Percentiles rank a stretch among this genome's conserved stretches.
These are phyloP conservation scores for Sporophila hypoxantha DNA, from an alignment of 2,113 vertebrate species.

Conservation along the genomic window DNA sequence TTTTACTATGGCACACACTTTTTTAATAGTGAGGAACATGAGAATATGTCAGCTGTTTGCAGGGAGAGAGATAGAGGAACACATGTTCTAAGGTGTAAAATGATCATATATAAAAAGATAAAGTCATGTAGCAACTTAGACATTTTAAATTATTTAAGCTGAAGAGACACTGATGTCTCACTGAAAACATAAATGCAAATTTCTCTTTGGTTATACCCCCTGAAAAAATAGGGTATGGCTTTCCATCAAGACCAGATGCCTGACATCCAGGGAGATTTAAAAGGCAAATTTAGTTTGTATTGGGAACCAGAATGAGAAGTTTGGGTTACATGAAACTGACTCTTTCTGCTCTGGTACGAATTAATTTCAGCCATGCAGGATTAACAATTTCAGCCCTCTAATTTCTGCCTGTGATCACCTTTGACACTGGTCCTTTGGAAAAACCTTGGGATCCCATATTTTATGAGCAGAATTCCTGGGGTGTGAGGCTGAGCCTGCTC, in stretches of 20 bases:
- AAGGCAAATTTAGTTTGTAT: conserved; percentile 29
- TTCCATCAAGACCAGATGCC: conserved; percentile 48
- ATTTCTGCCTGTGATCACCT: conserved; percentile 49
- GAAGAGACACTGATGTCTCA: not conserved
- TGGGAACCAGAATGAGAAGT: not conserved
- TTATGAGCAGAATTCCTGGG: conserved; percentile 11
- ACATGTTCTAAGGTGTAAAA: not conserved
- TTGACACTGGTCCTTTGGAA: conserved; percentile 22
- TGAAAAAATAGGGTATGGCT: conserved; percentile 16
- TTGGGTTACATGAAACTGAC: not conserved
- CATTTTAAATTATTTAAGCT: conserved; percentile 31
- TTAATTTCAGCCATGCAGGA: conserved; percentile 10
- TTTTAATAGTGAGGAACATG: not conserved
- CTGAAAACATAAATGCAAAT: conserved; percentile 48
- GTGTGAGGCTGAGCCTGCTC: conserved; percentile 1
- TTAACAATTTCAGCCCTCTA: conserved; percentile 24
- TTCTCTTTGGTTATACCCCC: not conserved
- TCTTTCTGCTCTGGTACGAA: conserved; percentile 10
- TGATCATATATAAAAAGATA: not conserved
- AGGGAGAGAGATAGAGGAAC: not conserved
- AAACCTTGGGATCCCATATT: conserved; percentile 31
- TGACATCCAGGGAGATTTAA: not conserved
- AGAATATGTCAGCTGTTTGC: not conserved
- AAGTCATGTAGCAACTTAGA: not conserved
- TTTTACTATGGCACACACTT: not conserved